Evolutionary conservation across 2,797 vertebrate genomes (phyloP).

Genomic region (Sebastes oblongus): DNA sequence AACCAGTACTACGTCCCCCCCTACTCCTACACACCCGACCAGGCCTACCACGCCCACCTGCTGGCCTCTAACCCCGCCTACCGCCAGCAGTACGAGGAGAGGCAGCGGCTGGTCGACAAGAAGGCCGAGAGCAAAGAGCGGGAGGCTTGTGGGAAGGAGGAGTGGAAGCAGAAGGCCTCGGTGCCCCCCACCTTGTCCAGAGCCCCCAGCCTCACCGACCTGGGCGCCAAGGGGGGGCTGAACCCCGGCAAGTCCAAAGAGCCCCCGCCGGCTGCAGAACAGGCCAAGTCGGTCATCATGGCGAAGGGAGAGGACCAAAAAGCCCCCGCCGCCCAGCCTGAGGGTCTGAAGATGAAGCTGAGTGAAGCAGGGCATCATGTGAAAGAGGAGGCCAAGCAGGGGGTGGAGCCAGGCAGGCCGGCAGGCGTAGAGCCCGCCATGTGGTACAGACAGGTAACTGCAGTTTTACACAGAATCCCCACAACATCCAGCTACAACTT

Average conservation of each 20-base stretch:
- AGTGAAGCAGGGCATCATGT: conserved; percentile 87
- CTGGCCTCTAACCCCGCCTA: conserved; percentile 84
- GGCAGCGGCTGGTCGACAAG: conserved; percentile 86
- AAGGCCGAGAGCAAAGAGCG: conserved; percentile 87
- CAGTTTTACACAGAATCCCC: not conserved
- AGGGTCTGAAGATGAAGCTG: conserved; percentile 93
- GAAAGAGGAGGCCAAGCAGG: conserved; percentile 89
- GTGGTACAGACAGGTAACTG: conserved; percentile 96
- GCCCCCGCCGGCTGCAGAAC: conserved; percentile 75
- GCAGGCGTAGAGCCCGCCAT: conserved; percentile 88
- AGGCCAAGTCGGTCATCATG: conserved; percentile 93
- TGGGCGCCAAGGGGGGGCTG: conserved; percentile 78
- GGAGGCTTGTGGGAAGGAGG: conserved; percentile 86
- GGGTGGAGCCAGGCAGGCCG: conserved; percentile 83
- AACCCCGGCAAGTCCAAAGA: conserved; percentile 85
- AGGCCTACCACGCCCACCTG: conserved; percentile 87
- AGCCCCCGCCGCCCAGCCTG: conserved; percentile 76
- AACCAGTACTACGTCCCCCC: conserved; percentile 94
- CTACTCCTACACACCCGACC: conserved; percentile 91
- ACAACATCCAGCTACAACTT: not conserved
- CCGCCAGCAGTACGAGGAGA: conserved; percentile 92
- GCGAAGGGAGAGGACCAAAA: conserved; percentile 92
- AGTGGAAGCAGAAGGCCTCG: conserved; percentile 92
- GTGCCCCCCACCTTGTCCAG: conserved; percentile 89
- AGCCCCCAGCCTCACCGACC: conserved; percentile 90